These are phyloP conservation scores for Drosophila bipectinata DNA, from an alignment of 1,140 invertebrate genomes.

Conservation along the genomic window DNA sequence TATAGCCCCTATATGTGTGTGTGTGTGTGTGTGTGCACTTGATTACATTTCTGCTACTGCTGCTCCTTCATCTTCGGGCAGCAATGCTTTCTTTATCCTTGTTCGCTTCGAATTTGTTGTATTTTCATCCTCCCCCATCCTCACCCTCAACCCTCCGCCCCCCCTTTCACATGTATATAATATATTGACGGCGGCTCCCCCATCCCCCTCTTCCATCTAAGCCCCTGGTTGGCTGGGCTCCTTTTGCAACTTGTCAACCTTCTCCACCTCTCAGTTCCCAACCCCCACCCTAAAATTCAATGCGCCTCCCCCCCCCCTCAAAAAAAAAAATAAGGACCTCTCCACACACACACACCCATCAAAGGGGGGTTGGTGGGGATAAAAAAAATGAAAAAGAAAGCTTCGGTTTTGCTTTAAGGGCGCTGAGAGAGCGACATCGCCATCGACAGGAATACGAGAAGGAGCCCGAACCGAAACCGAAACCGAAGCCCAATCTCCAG, in stretches of 20 bases:
- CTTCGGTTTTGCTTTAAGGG: slow-evolving; percentile 54
- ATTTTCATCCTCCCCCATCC: slow-evolving; percentile 6
- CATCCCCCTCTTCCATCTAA: slow-evolving; percentile 2
- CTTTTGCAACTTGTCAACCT: slow-evolving; percentile 61
- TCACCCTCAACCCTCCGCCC: slow-evolving; percentile 22
- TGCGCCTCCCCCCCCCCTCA: slow-evolving; percentile 66
- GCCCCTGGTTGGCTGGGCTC: slow-evolving; percentile 50
- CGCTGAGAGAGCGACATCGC: slow-evolving; percentile 43
- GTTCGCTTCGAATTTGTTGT: neutral
- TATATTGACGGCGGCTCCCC: slow-evolving; percentile 41
- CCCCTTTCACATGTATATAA: slow-evolving; percentile 64
- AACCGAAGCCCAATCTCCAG: slow-evolving; percentile 9
- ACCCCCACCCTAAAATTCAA: slow-evolving; percentile 52
- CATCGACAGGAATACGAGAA: slow-evolving; percentile 62
- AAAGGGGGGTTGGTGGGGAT: neutral
- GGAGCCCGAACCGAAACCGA: slow-evolving; percentile 6
- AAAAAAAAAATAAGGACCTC: slow-evolving; percentile 20
- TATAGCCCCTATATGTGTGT: neutral
- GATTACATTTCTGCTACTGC: slow-evolving; percentile 65
- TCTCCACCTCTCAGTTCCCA: slow-evolving; percentile 30
- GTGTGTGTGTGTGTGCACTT: slow-evolving; percentile 62
- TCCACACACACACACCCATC: neutral
- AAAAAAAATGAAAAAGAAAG: slow-evolving; percentile 32
- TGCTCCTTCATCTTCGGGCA: slow-evolving; percentile 4
- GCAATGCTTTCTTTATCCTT: slow-evolving; percentile 2